Conservation (phyloP, 2,888 invertebrate species). For the Pristionchus japonicus region DNA sequence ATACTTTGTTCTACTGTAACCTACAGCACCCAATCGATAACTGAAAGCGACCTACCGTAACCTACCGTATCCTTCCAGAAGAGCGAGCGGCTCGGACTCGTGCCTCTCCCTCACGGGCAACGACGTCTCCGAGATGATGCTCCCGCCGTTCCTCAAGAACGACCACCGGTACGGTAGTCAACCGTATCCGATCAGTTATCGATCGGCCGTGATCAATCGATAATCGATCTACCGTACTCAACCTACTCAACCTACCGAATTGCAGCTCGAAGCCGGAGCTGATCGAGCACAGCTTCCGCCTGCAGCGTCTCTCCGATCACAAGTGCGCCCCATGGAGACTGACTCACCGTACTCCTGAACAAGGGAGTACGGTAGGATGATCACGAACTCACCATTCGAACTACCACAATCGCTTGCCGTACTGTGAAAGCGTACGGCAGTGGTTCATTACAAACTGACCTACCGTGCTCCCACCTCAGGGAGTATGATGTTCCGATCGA, state of each 20-base stretch:
- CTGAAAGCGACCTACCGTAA: not conserved
- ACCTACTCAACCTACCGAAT: not conserved
- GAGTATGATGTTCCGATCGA: not conserved
- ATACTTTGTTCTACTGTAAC: not conserved
- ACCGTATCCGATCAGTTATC: not conserved
- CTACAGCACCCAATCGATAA: not conserved
- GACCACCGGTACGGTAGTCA: not conserved
- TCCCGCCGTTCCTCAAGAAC: slow-evolving; percentile 7
- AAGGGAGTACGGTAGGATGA: not conserved
- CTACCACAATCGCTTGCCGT: too few species aligned
- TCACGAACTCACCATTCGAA: too few species aligned
- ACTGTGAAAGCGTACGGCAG: too few species aligned
- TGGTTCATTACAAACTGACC: not conserved
- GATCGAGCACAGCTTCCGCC: slow-evolving; percentile 39
- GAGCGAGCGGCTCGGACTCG: not conserved
- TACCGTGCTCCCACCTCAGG: not conserved
- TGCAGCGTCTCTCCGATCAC: slow-evolving; percentile 20
- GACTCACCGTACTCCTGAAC: not conserved
- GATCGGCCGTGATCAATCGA: not conserved
- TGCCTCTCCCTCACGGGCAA: not conserved
- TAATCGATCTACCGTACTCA: not conserved
- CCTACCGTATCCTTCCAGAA: not conserved
- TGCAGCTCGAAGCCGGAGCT: slow-evolving; percentile 11
- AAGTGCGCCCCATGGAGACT: not conserved
- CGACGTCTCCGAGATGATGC: slow-evolving; percentile 32